Percentiles rank a stretch among this genome's conserved stretches.
These are phyloP conservation scores for Heliconius aoede DNA, from an alignment of 2,888 invertebrate genomes.

Conservation along the genomic window DNA sequence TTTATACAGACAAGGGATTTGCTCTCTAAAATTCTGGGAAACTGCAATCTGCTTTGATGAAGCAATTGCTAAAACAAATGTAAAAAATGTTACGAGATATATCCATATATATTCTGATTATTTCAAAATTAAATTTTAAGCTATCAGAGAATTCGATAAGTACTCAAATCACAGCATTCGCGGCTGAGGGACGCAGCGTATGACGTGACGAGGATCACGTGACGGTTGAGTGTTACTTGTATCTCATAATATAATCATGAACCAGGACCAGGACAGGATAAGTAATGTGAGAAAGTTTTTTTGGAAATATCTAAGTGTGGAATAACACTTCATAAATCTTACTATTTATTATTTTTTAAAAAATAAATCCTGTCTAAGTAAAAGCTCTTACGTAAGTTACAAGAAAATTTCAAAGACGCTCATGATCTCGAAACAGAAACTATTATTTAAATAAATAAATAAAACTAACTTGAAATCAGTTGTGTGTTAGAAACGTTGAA, in stretches of 20 bases:
- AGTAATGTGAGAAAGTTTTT: too few species aligned
- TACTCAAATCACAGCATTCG: too few species aligned
- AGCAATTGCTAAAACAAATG: slow-evolving; percentile 26
- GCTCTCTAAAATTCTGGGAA: slow-evolving; percentile 36
- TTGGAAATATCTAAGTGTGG: too few species aligned
- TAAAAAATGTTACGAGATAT: slow-evolving; percentile 6
- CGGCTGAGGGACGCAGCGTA: too few species aligned
- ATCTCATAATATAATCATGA: too few species aligned
- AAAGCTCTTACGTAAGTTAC: not conserved
- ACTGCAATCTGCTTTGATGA: slow-evolving; percentile 34
- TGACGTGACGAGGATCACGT: too few species aligned
- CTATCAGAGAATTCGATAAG: too few species aligned
- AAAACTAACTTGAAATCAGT: slow-evolving; percentile 30
- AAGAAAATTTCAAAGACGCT: not conserved
- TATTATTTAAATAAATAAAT: slow-evolving; percentile 23
- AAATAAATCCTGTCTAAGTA: not conserved
- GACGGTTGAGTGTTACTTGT: too few species aligned
- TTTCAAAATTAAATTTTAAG: not conserved
- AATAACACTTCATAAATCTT: too few species aligned
- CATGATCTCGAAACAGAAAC: not conserved
- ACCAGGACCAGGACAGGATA: too few species aligned
- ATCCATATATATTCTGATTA: not conserved
- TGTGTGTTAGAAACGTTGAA: slow-evolving; percentile 31
- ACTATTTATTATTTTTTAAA: too few species aligned
- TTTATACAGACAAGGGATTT: slow-evolving; percentile 35